A percentile compares a stretch with the other conserved stretches of the same genome.
phyloP scores from a whole-genome alignment of 1,140 invertebrate species.

The Drosophila kurseongensis region DNA sequence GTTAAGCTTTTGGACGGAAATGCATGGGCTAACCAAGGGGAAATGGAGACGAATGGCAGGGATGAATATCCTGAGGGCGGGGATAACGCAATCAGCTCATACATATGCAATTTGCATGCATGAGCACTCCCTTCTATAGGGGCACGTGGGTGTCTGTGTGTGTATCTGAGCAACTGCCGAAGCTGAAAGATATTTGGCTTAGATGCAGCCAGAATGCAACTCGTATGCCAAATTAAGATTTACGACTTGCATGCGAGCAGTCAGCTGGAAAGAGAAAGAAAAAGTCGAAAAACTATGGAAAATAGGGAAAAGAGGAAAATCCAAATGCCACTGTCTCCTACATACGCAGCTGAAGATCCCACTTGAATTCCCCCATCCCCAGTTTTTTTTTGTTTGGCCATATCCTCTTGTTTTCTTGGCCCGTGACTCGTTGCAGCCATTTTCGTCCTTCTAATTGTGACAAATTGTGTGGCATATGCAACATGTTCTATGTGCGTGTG shows the following conservation, averaged over 20 bases:
- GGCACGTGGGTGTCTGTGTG: constrained; percentile 7
- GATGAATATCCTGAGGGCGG: neutral
- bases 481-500: constrained; percentile 21
- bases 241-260: constrained; percentile 47
- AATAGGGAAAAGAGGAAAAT: constrained; percentile 15
- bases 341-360: constrained; percentile 29
- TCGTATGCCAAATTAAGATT: constrained; percentile 65
- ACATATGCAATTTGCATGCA: constrained; percentile 51
- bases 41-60: neutral
- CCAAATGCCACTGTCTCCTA: constrained; percentile 40
- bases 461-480: constrained; percentile 64
- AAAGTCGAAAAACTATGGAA: constrained; percentile 1
- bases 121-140: constrained; percentile 13
- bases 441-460: constrained; percentile 62
- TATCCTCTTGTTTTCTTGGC: constrained; percentile 23
- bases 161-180: constrained; percentile 23
- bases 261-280: constrained; percentile 30
- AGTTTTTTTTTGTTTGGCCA: constrained; percentile 24
- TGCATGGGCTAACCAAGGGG: constrained; percentile 53
- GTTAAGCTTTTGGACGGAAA: constrained; percentile 50
- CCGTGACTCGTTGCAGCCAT: constrained; percentile 52
- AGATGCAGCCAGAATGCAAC: constrained; percentile 26
- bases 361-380: constrained; percentile 8
- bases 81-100: constrained; percentile 54
- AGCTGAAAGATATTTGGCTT: constrained; percentile 27